phyloP scores from a whole-genome alignment of 2,888 invertebrate species.

The Oligia fasciuncula region DNA sequence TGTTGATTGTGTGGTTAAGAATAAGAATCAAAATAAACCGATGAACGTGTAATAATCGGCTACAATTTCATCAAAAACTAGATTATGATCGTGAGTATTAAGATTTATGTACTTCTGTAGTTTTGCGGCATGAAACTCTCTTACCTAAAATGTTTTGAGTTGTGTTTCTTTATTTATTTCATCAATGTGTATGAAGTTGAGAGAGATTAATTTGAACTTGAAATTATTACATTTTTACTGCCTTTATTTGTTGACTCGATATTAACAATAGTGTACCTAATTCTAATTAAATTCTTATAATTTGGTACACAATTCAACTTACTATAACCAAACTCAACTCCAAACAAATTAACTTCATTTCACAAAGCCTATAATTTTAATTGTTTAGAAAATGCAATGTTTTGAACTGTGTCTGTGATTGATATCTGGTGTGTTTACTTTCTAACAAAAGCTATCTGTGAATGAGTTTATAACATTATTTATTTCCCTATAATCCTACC shows the following conservation, averaged over 20 bases:
- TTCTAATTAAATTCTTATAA: background rate
- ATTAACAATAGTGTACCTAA: background rate
- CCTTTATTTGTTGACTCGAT: background rate
- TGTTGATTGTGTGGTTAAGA: slow-evolving; percentile 41
- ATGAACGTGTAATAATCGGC: slow-evolving; percentile 27
- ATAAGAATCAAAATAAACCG: slow-evolving; percentile 49
- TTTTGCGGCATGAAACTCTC: slow-evolving; percentile 51
- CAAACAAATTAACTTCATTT: slow-evolving; percentile 23
- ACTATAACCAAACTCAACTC: slow-evolving; percentile 24
- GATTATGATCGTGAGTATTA: slow-evolving; percentile 64
- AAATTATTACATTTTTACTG: background rate
- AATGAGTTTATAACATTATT: slow-evolving; percentile 66
- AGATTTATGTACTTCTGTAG: slow-evolving; percentile 16
- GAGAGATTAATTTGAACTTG: slow-evolving; percentile 1
- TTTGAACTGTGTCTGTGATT: slow-evolving; percentile 26
- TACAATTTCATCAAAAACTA: slow-evolving; percentile 31
- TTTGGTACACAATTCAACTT: slow-evolving; percentile 14
- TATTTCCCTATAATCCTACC: background rate
- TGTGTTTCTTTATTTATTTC: slow-evolving; percentile 1
- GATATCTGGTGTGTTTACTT: slow-evolving; percentile 41
- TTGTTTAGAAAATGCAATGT: slow-evolving; percentile 22
- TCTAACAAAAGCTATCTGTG: slow-evolving; percentile 66
- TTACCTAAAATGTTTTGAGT: slow-evolving; percentile 7
- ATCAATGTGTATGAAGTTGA: slow-evolving; percentile 21
- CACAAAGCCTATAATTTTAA: slow-evolving; percentile 21